A percentile compares a stretch with the other conserved stretches of the same genome.
These are phyloP conservation scores for Aegithalos caudatus DNA, from an alignment of 2,113 vertebrate genomes.

Conservation along the genomic window DNA sequence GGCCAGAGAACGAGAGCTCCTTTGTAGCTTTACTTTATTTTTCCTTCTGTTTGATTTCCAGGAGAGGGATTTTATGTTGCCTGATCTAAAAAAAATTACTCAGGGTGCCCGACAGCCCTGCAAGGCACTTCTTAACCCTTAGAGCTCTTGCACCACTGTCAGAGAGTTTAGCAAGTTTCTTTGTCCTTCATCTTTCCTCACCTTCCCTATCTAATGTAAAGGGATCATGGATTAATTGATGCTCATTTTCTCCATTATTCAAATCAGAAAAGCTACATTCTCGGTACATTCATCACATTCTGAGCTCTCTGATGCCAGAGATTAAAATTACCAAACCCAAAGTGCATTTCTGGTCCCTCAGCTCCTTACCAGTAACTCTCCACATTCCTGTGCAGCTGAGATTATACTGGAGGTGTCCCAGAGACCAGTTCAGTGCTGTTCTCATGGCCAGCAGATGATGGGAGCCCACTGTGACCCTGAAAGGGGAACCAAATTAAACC, in stretches of 20 bases:
- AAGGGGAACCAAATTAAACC: neutral
- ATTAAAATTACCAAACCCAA: neutral
- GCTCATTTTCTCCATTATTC: neutral
- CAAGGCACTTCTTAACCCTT: neutral
- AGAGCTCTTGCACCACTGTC: neutral
- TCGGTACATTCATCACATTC: neutral
- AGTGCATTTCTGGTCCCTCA: neutral
- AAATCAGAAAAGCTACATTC: neutral
- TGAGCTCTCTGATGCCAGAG: neutral
- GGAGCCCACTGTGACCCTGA: neutral
- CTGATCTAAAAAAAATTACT: neutral
- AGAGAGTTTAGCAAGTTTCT: neutral
- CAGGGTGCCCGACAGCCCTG: neutral
- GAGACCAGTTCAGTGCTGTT: neutral
- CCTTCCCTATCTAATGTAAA: neutral
- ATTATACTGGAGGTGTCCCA: neutral
- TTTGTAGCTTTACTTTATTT: constrained; percentile 51
- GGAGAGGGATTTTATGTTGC: constrained; percentile 5
- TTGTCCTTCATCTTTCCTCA: neutral
- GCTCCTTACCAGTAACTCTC: neutral
- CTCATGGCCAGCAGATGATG: rapidly evolving
- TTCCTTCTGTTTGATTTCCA: constrained; percentile 52
- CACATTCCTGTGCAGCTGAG: neutral
- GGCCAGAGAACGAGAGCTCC: neutral
- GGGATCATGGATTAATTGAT: neutral